Evolutionary conservation across 2,797 vertebrate species (phyloP), one percentile per base, ranked within the genome.

Genomic region (Typhlichthys eigenmanni): DNA sequence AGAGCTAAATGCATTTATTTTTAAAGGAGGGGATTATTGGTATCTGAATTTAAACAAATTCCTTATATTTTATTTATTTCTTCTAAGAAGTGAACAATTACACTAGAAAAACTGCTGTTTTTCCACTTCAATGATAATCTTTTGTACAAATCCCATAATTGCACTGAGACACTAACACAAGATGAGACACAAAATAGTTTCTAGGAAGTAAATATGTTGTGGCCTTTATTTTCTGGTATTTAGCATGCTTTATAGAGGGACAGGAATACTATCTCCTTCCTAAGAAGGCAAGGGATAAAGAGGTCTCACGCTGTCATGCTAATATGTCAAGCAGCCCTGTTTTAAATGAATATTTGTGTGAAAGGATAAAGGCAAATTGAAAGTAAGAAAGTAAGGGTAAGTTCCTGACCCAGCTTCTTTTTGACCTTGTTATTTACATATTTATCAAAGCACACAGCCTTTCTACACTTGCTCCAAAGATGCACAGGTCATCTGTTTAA

Each of bases 391-490:
- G 50, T 16, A 19, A 43, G 64, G 56, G 58, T 85, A 87, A 85
- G 62, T 77, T 80, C 77, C 80, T 63, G 60, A 78, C 53, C 64
- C 29, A 80, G 75, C 78, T 71, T 66, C 74, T 87, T 84, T 73
- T 54, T 87, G 70, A 86, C 76, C 83, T 87, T 85, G 62, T 87
- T 82, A 63, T 82, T 85, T 87, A 75, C 75, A 83, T 86, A 88
- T 89, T 89, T 83, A 84, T 89, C 72, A 80, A 73, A 75, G 68
- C 64, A 66, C 50, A 69, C 47, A 72, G 58, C 62, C 68, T 64
- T 76, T 64, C 54, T 51, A 62, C 46, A 66, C 71, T 69, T 64
- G 29, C 69, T 72, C 55, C 64, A 48, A 49, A 85, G 62, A 75
- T 84, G 76, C 78, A 66, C 50, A 77, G 81, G 83, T 88, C 79